Base-by-base conservation (phyloP, 2,888 invertebrate genomes). In the Meiosimyza platycephala region DNA sequence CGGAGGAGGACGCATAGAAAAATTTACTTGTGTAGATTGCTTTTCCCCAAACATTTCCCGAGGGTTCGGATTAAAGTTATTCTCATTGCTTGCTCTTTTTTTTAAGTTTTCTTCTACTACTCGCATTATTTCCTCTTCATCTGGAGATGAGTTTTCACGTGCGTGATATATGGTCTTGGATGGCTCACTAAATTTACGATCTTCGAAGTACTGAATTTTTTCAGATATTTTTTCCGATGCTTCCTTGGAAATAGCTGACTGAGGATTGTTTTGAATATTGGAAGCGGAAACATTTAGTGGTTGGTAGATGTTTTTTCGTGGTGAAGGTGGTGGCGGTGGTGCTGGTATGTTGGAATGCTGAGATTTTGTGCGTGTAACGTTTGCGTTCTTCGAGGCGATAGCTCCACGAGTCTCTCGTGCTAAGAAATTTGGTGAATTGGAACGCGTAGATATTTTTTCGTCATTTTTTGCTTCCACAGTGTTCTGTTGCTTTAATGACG, bases 1-100 rank as follows among this genome's bases (percentile, higher is more conserved):
- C 80, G 89, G 90, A 78, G 88, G 88, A 82, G 90, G 89, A 75
- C 83, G 83, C 77, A 82, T 77, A 68, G 83, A 84, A 86, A 86
- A 86, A 86, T 87, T 87, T 85, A 82, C 80, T 1, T 84, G 79
- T 3, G 83, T 80, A 3, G 80, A 88, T 77, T 91, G 90, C 40
- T 89, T 90, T 84, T 95, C 95, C 0, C 95, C 95, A 81, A 94
- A 95, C n/a, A 94, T 88, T 78, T 95, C 95, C 81, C 93, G 94
- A 72, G 95, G 87, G 85, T 94, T 92, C 50, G 94, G 84, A 5
- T 74, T 71, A n/a, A 50, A 72, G 33, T 63, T 90, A 88, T 15
- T 87, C 86, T 66, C 89, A 84, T 80, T 84, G 15, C 78, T 73
- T 48, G 83, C 77, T 50, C 85, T 80, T 0, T 81, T 76, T 76